Evolutionary conservation across 2,888 invertebrate species (phyloP), one percentile per base, ranked within the genome.

Genomic region (Yponomeuta sedellus): DNA sequence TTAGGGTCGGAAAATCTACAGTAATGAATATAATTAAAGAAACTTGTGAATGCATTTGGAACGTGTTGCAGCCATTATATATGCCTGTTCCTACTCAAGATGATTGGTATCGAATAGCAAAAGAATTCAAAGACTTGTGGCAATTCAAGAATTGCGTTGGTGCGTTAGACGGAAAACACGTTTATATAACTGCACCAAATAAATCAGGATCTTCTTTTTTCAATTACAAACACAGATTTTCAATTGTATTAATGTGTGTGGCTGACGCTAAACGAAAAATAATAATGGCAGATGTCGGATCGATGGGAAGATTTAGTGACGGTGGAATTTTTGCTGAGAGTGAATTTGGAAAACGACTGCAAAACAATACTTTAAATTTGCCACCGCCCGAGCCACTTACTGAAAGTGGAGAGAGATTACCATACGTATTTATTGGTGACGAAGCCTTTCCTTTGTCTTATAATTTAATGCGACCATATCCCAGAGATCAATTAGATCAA

Each of bases 381-480:
- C 71, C 72, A 69, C 69, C n/a, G 40, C 44, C 67, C 66, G 67
- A 39, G 65, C 71, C 10, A 66, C 64, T 57, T 20, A 65, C 65
- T 57, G 20, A 69, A 67, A 61, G 56, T 52, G 71, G 71, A 64
- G 68, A 67, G 65, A 66, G 66, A 57, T 56, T 70, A 68, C 69
- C 71, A 10, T 73, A 68, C 66, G 73, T 71, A 28, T 71, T 73
- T 64, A 71, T 71, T 62, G 69, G 70, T 52, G 69, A 70, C 34
- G 68, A 69, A 62, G 70, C 69, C 64, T 70, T 70, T 34, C 70
- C 71, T 64, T 70, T 72, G 64, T 68, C 67, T 67, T 12, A 25
- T 63, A 71, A 72, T 25, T 69, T 74, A 52, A 71, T 73, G 71
- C 52, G 72, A 59, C 71, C 71, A 70, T 73, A 72, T 66, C 71